phyloP scores from a whole-genome alignment of 2,113 vertebrate species.

The Trachemys scripta region DNA sequence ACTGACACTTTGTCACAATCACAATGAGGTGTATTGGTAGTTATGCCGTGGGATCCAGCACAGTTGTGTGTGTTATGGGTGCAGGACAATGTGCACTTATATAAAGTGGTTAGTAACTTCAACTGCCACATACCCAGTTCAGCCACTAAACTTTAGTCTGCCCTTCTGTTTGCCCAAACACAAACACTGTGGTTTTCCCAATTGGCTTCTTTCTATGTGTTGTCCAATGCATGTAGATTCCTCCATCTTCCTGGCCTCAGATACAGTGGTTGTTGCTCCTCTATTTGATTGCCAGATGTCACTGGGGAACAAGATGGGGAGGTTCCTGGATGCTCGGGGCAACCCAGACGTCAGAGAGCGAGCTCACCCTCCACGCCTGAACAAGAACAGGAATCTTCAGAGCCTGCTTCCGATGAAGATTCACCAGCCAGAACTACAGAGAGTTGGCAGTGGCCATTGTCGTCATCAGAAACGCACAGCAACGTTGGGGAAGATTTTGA shows the following conservation, averaged over 20 bases:
- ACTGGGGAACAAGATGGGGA: conserved; percentile 82
- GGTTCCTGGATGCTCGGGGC: conserved; percentile 80
- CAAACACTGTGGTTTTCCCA: conserved; percentile 80
- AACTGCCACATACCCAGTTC: conserved; percentile 61
- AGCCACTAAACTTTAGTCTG: conserved; percentile 71
- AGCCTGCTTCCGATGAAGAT: conserved; percentile 79
- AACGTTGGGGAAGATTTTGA: conserved; percentile 81
- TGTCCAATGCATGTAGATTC: conserved; percentile 82
- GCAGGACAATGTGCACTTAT: conserved; percentile 67
- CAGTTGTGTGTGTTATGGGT: conserved; percentile 80
- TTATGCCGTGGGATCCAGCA: conserved; percentile 77
- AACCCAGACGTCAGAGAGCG: conserved; percentile 76
- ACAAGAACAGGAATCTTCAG: conserved; percentile 78
- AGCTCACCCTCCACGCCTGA: conserved; percentile 78
- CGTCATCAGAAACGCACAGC: conserved; percentile 79
- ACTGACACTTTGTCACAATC: conserved; percentile 78
- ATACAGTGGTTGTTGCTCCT: conserved; percentile 83
- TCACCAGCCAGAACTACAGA: conserved; percentile 79
- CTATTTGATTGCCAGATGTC: conserved; percentile 83
- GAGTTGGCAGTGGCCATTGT: conserved; percentile 80
- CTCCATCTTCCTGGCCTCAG: conserved; percentile 81
- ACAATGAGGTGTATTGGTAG: conserved; percentile 71
- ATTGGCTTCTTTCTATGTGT: conserved; percentile 82
- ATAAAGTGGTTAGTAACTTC: conserved; percentile 31
- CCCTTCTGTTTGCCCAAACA: conserved; percentile 78